A percentile compares a stretch with the other conserved stretches of the same genome.
Evolutionary conservation across 2,113 vertebrate genomes (phyloP).

Genomic region (Agapornis roseicollis): DNA sequence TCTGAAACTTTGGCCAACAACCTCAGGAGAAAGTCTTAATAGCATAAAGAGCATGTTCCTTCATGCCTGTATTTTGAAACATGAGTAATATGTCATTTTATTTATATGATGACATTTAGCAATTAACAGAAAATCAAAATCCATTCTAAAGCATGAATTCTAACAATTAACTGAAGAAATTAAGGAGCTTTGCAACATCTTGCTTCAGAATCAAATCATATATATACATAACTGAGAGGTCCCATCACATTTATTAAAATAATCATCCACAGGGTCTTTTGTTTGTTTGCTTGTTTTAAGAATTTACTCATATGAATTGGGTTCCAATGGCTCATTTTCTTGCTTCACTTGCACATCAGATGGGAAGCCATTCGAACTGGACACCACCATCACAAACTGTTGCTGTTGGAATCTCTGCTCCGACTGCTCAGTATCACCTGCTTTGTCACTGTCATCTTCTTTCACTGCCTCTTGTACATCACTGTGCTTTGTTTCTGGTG

Average conservation of each 20-base stretch:
- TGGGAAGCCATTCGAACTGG: conserved; percentile 69
- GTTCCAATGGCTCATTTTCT: conserved; percentile 73
- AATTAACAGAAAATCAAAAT: conserved; percentile 68
- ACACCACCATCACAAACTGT: conserved; percentile 81
- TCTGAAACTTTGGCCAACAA: conserved; percentile 68
- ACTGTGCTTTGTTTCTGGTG: conserved; percentile 76
- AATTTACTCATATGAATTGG: conserved; percentile 58
- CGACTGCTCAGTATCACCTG: conserved; percentile 51
- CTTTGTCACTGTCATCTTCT: conserved; percentile 38
- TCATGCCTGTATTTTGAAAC: conserved; percentile 73
- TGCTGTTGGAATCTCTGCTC: conserved; percentile 73
- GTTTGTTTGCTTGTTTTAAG: neutral
- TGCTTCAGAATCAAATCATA: conserved; percentile 64
- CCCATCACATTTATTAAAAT: conserved; percentile 71
- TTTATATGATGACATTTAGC: conserved; percentile 47
- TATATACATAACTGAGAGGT: conserved; percentile 66
- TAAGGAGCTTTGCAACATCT: conserved; percentile 61
- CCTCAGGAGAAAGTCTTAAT: conserved; percentile 65
- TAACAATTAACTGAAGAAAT: conserved; percentile 69
- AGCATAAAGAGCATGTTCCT: conserved; percentile 71
- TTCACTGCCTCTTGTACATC: conserved; percentile 5
- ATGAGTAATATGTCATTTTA: conserved; percentile 38
- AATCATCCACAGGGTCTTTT: conserved; percentile 59
- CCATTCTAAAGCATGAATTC: conserved; percentile 65
- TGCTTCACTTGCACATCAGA: conserved; percentile 70